Evolutionary conservation across 2,888 invertebrate species (phyloP), one percentile per base, ranked within the genome.

Genomic region (Diarsia brunnea): DNA sequence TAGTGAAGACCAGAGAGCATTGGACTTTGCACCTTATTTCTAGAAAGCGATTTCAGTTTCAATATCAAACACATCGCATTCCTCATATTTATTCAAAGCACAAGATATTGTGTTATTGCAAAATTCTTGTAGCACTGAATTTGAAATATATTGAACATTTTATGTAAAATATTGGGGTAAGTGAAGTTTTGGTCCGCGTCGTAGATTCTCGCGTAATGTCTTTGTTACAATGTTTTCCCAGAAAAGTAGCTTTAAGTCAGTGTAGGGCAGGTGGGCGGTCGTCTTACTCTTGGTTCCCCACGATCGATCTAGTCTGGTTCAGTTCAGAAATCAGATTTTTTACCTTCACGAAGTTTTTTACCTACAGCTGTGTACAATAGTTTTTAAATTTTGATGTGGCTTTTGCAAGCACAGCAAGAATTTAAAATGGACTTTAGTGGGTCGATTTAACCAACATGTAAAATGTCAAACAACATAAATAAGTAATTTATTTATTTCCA

Each of bases 1-100:
- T 73, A 55, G n/a, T 55, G 27, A 63, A 27, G 27, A 24, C 14
- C 21, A 21, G 3, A 51, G 27, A 31, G 10, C n/a, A 51, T 27
- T 55, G 14, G 47, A 75, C 21, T 66, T 45, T 66, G n/a, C 45
- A 19, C 49, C 16, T n/a, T 75, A 64, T 51, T 51, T 60, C n/a
- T 7, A 45, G 0, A 0, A 2, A 1, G 1, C n/a, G 58, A 31
- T 45, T 3, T n/a, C n/a, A 51, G 16, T 31, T 16, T 43, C n/a
- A 21, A 43, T 31, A 14, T 31, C 45, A 51, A 14, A 53, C 11
- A 53, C 53, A 10, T 11, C n/a, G 0, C 45, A 53, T 38, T 73
- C 19, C n/a, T 64, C 38, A 12, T 55, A 75, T 55, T 38, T 8
- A 63, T 73, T 38, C 19, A 47, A 64, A 73, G 24, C 31, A 14